phyloP scores from a whole-genome alignment of 2,888 invertebrate genomes.

The Pocota personata region DNA sequence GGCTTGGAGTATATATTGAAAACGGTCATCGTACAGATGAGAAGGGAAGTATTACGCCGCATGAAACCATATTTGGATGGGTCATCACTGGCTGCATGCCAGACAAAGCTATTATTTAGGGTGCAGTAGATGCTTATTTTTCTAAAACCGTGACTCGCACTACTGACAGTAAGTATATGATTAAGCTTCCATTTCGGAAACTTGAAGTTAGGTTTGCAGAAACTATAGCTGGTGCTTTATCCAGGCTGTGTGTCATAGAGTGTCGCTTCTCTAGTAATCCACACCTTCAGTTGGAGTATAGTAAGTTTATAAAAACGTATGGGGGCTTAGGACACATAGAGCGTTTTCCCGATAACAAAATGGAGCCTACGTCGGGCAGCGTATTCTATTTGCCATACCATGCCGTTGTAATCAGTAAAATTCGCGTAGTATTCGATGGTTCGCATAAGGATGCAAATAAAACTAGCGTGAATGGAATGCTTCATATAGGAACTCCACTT shows the following conservation, averaged over 20 bases:
- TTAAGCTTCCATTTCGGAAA: constrained; percentile 29
- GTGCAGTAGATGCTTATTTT: background rate
- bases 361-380: background rate
- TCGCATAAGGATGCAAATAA: too few species aligned
- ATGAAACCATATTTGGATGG: background rate
- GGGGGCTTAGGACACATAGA: background rate
- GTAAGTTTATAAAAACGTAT: background rate
- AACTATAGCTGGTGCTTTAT: constrained; percentile 15
- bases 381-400: too few species aligned
- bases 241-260: constrained; percentile 2
- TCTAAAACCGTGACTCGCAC: background rate
- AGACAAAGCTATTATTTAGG: background rate
- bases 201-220: background rate
- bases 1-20: constrained; percentile 5
- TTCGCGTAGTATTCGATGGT: too few species aligned
- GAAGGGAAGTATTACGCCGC: background rate
- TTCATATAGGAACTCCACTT: too few species aligned
- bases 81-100: background rate
- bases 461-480: too few species aligned
- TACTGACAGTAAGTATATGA: background rate
- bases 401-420: too few species aligned
- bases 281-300: background rate
- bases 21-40: background rate
- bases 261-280: background rate
- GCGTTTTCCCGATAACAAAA: background rate